These are phyloP conservation scores for Metopolophium dirhodum DNA, from an alignment of 1,140 invertebrate genomes.

Conservation along the genomic window DNA sequence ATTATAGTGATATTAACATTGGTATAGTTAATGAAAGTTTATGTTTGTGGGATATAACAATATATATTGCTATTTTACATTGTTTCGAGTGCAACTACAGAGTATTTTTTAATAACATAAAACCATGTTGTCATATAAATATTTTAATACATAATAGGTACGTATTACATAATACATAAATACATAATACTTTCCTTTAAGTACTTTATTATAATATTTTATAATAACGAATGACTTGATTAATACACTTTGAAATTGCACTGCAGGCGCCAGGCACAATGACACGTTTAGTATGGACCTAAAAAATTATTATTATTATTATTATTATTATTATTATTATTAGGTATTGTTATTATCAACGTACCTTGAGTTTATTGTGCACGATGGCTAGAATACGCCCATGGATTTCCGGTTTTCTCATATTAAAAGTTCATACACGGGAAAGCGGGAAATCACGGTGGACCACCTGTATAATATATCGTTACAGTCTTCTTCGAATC, in stretches of 20 bases:
- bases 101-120: not conserved
- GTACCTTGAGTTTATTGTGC: not conserved
- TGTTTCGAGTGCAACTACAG: not conserved
- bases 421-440: not conserved
- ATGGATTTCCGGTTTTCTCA: not conserved
- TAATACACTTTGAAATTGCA: not conserved
- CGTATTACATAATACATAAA: too few relatives aligned
- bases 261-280: too few relatives aligned
- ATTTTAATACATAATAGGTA: not conserved
- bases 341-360: too few relatives aligned
- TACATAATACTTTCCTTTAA: too few relatives aligned
- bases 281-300: too few relatives aligned
- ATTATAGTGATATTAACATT: conserved; percentile 33
- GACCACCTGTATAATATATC: not conserved
- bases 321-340: too few relatives aligned
- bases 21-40: not conserved
- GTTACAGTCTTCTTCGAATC: not conserved
- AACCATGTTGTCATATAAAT: not conserved
- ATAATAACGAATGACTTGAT: not conserved
- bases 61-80: not conserved
- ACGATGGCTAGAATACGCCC: not conserved
- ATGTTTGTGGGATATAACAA: not conserved
- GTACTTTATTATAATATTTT: not conserved
- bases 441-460: not conserved
- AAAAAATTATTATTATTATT: not conserved